Evolutionary conservation across 1,140 invertebrate species (phyloP).

Genomic region (Cheumatopsyche charites): DNA sequence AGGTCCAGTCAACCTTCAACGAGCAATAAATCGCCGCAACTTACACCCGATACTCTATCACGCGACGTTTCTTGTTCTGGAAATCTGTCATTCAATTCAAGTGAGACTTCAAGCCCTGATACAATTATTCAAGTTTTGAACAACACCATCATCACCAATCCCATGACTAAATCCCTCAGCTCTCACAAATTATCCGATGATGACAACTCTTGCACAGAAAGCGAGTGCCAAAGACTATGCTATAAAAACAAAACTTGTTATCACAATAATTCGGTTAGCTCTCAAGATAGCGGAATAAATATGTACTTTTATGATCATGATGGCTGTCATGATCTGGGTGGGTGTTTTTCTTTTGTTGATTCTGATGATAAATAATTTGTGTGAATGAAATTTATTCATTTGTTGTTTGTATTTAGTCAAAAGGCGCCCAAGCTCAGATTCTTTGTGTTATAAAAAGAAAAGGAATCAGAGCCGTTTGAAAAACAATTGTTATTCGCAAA

Average conservation of each 20-base stretch:
- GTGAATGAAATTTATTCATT: neutral
- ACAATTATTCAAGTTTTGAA: conserved; percentile 59
- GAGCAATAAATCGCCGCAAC: conserved; percentile 53
- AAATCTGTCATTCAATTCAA: conserved; percentile 60
- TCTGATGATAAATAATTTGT: neutral
- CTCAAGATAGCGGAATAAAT: conserved; percentile 79
- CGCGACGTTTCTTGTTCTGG: conserved; percentile 57
- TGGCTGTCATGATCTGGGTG: conserved; percentile 44
- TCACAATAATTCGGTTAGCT: conserved; percentile 70
- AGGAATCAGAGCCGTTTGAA: conserved; percentile 54
- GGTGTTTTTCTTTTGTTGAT: neutral
- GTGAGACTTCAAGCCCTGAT: conserved; percentile 61
- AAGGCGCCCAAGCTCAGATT: conserved; percentile 59
- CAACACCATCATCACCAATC: conserved; percentile 53
- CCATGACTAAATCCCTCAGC: conserved; percentile 58
- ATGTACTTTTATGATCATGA: conserved; percentile 75
- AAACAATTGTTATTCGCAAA: conserved; percentile 51
- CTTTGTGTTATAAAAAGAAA: conserved; percentile 55
- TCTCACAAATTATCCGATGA: conserved; percentile 62
- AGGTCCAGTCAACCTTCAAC: conserved; percentile 35
- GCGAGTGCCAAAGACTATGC: conserved; percentile 53
- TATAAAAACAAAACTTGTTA: conserved; percentile 66
- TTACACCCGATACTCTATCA: conserved; percentile 55
- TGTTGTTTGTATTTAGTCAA: conserved; percentile 51
- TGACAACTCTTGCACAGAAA: conserved; percentile 55